These are phyloP conservation scores for Hydropsyche betteni DNA, from an alignment of 2,888 invertebrate genomes.

Conservation along the genomic window DNA sequence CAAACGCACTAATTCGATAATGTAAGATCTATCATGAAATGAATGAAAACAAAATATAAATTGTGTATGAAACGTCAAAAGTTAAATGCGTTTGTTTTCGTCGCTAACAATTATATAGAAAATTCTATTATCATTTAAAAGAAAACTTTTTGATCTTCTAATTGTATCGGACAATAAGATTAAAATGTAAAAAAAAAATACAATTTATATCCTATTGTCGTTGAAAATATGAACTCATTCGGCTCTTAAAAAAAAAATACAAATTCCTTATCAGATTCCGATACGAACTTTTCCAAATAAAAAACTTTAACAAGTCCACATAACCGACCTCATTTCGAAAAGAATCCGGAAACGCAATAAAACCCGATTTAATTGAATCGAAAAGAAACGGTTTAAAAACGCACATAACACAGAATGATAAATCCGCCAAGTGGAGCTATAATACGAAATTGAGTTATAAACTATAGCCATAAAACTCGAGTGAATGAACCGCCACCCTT, in stretches of 20 bases:
- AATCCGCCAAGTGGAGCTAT: conserved; percentile 36
- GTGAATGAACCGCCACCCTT: conserved; percentile 47
- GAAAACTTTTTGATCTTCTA: background rate
- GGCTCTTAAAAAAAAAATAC: too few relatives aligned
- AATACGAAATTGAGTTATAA: conserved; percentile 45
- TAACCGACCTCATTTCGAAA: background rate
- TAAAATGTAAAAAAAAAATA: background rate
- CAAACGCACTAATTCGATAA: background rate
- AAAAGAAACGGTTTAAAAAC: background rate
- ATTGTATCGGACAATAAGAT: background rate
- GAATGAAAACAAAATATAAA: too few relatives aligned
- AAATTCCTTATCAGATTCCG: too few relatives aligned
- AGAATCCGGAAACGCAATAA: background rate
- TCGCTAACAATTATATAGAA: background rate
- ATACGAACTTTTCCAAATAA: too few relatives aligned
- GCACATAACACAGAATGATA: background rate
- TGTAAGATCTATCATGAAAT: too few relatives aligned
- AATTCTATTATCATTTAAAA: background rate
- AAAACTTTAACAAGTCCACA: background rate
- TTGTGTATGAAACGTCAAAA: too few relatives aligned
- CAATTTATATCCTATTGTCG: background rate
- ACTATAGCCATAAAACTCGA: conserved; percentile 36
- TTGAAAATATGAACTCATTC: background rate
- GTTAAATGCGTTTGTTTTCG: too few relatives aligned
- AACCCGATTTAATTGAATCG: conserved; percentile 8